Evolutionary conservation across 2,797 vertebrate genomes (phyloP), one percentile per base, ranked within the genome.

Genomic region (Hylomyscus alleni): DNA sequence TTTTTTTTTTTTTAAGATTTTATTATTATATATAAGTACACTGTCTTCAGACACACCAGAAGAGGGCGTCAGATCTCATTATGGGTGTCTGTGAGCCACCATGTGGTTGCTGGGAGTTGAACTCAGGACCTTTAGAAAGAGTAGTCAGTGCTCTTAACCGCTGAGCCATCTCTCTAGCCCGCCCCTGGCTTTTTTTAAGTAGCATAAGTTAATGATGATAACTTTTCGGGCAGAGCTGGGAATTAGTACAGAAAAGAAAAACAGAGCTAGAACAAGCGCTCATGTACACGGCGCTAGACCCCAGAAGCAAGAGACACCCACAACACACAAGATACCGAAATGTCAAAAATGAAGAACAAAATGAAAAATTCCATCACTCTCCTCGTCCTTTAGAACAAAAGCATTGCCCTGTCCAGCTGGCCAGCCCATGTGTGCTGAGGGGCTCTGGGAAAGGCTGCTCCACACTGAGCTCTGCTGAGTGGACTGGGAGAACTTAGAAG

Each of bases 301-400:
- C 40, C 20, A 83, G 52, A 58, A 58, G 29, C 40, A 83, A 60
- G 52, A 44, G 15, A 40, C 34, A n/a, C 14, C 82, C 17, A 52
- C 1, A 3, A 26, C 58, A 9, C 6, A 47, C 67, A 34, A n/a
- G 7, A 37, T 19, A 69, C 19, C 15, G 6, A n/a, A 72, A n/a
- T 17, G 8, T n/a, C 14, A 19, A 86, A 89, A 96, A 90, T 69
- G 56, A 76, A 81, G 17, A 95, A 90, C n/a, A 80, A 78, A 95
- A 77, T 29, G 60, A 72, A 90, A 54, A 93, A 80, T 62, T 40
- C 77, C 47, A 88, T 4, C 20, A 17, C 83, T 86, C 72, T 94
- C 10, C 40, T 89, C 52, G 4, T 62, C 29, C n/a, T 31, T 67
- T 47, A 62, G 40, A 37, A 76, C 17, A 92, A 88, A 34, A 31